phyloP scores from a whole-genome alignment of 2,797 vertebrate genomes.

The Pogoniulus pusillus region DNA sequence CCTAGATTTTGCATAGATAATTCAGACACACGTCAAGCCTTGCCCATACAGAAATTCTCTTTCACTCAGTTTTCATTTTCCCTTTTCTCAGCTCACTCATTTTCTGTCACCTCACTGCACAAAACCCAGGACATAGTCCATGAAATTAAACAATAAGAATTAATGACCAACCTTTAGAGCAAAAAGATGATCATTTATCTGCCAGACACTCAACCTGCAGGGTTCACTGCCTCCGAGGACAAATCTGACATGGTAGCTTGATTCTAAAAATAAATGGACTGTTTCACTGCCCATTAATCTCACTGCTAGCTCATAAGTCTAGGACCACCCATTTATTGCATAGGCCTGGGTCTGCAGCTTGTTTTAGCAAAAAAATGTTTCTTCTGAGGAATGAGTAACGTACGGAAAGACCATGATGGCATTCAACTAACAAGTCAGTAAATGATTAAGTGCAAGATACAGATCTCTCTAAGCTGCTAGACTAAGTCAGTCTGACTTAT shows the following conservation, averaged over 20 bases:
- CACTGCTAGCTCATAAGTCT: background rate
- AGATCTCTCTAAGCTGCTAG: background rate
- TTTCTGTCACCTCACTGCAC: background rate
- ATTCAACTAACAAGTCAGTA: background rate
- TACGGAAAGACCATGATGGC: background rate
- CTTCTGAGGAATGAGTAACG: background rate
- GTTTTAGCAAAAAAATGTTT: background rate
- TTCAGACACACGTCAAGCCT: background rate
- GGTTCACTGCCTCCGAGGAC: background rate
- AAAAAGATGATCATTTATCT: background rate
- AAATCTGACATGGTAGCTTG: background rate
- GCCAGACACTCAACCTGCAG: background rate
- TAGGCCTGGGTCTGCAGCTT: background rate
- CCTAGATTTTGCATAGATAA: background rate
- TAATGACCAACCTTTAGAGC: background rate
- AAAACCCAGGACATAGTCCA: background rate
- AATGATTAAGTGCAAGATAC: background rate
- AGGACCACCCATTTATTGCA: background rate
- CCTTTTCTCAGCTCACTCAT: background rate
- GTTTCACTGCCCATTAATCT: background rate
- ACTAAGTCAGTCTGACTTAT: background rate
- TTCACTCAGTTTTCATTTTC: background rate
- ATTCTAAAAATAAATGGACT: background rate
- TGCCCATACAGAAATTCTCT: background rate
- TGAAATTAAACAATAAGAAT: conserved; percentile 42